Percentiles rank a stretch among this genome's conserved stretches.
phyloP scores from a whole-genome alignment of 2,888 invertebrate genomes.

The Darwinula stevensoni region DNA sequence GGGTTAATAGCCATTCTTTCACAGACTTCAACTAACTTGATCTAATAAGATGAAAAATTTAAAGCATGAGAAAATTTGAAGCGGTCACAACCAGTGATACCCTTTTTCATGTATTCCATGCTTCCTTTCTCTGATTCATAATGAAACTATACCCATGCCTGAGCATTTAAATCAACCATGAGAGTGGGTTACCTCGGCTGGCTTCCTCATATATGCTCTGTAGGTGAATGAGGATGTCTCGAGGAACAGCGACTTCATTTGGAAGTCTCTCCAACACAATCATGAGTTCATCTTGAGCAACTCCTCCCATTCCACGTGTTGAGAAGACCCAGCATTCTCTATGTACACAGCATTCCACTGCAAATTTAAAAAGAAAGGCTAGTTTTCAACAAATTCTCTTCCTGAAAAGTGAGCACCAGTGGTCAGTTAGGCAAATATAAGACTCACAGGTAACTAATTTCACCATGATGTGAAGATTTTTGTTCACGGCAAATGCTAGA shows the following conservation, averaged over 20 bases:
- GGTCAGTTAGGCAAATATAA: too few species aligned
- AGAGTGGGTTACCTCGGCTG: too few species aligned
- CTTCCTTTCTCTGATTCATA: too few species aligned
- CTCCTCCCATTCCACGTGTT: slow-evolving; percentile 40
- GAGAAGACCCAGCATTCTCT: slow-evolving; percentile 41
- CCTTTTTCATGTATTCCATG: too few species aligned
- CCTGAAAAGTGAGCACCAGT: too few species aligned
- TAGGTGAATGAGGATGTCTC: slow-evolving; percentile 41
- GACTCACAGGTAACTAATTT: slow-evolving; percentile 42
- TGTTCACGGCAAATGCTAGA: slow-evolving; percentile 38
- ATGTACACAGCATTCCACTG: slow-evolving; percentile 45
- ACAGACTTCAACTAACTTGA: too few species aligned
- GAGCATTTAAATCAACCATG: too few species aligned
- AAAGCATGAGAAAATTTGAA: too few species aligned
- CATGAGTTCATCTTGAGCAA: slow-evolving; percentile 53
- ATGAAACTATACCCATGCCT: too few species aligned
- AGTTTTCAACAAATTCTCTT: background rate
- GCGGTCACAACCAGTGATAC: too few species aligned
- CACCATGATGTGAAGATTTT: slow-evolving; percentile 38
- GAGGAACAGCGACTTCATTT: slow-evolving; percentile 28
- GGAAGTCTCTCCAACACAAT: slow-evolving; percentile 32
- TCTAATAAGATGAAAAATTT: too few species aligned
- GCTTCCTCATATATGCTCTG: slow-evolving; percentile 31
- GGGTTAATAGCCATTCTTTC: too few species aligned
- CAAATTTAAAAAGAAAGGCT: slow-evolving; percentile 11